These are phyloP conservation scores for Hirtodrosophila trivittata DNA, from an alignment of 2,888 invertebrate genomes.

Conservation along the genomic window DNA sequence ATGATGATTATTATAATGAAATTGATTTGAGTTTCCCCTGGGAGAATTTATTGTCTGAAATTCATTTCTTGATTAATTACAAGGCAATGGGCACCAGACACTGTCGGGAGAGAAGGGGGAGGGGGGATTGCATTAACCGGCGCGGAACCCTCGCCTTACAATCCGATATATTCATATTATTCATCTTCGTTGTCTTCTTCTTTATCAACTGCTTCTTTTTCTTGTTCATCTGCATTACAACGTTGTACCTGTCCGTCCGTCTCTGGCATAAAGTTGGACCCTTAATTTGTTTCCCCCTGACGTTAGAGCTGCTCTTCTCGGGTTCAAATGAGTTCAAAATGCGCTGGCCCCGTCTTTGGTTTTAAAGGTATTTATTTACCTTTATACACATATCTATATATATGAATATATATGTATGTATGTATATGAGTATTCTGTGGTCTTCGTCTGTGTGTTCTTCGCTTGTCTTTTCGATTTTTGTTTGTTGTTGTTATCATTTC, in stretches of 20 bases:
- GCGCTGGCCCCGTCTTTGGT: constrained; percentile 22
- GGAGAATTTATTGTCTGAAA: constrained; percentile 4
- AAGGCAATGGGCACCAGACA: constrained; percentile 32
- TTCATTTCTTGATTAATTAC: constrained; percentile 65
- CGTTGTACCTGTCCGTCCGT: constrained; percentile 46
- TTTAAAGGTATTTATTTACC: constrained; percentile 57
- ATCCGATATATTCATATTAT: constrained; percentile 34
- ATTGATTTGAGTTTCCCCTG: constrained; percentile 56
- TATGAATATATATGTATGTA: not conserved
- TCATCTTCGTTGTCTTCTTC: constrained; percentile 18
- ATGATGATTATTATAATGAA: constrained; percentile 33
- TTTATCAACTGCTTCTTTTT: constrained; percentile 12
- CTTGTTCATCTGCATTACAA: constrained; percentile 29
- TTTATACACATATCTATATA: constrained; percentile 17
- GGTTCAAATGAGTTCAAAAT: constrained; percentile 71
- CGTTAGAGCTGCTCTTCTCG: constrained; percentile 40
- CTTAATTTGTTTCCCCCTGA: constrained; percentile 39
- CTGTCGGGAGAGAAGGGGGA: no score
- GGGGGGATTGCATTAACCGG: constrained; percentile 17
- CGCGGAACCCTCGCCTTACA: constrained; percentile 36
- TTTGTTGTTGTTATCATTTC: constrained; percentile 64
- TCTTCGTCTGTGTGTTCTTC: constrained; percentile 21
- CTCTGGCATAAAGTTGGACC: constrained; percentile 30
- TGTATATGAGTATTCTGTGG: constrained; percentile 28
- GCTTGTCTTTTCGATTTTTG: constrained; percentile 49